A percentile compares a stretch with the other conserved stretches of the same genome.
Conservation (phyloP, 2,113 vertebrate genomes). For the Sialia sialis region DNA sequence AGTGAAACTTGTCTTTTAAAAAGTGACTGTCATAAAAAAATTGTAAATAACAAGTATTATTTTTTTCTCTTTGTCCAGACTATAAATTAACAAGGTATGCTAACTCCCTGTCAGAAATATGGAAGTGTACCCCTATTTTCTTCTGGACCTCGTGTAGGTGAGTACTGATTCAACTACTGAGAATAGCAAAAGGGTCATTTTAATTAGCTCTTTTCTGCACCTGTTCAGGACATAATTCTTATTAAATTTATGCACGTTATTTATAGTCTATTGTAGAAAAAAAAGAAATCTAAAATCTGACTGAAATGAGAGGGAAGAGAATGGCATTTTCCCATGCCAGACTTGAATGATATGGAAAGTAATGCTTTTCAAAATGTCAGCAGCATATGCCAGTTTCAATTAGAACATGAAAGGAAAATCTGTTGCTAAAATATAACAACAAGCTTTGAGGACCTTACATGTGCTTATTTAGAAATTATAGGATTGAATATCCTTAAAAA, state of each 20-base stretch:
- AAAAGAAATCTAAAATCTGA: not conserved
- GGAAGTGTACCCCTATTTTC: not conserved
- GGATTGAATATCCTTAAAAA: not conserved
- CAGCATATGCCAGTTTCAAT: constrained; percentile 18
- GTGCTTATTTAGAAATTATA: not conserved
- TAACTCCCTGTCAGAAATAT: not conserved
- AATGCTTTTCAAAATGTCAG: constrained; percentile 1
- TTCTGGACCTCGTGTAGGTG: not conserved
- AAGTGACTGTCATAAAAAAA: not conserved
- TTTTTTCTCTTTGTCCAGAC: not conserved
- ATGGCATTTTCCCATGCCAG: not conserved
- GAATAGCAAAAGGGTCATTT: not conserved
- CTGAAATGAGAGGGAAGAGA: not conserved
- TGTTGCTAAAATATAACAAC: not conserved
- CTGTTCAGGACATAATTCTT: not conserved
- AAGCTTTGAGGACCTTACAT: not conserved
- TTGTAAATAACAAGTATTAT: not conserved
- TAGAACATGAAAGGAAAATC: constrained; percentile 30
- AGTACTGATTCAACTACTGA: not conserved
- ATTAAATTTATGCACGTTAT: not conserved
- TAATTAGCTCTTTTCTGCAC: not conserved
- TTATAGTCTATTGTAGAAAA: not conserved
- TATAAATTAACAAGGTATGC: not conserved
- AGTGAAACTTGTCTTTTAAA: not conserved
- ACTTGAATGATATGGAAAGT: not conserved